Evolutionary conservation across 2,888 invertebrate species (phyloP).

Genomic region (Graphium colonna): DNA sequence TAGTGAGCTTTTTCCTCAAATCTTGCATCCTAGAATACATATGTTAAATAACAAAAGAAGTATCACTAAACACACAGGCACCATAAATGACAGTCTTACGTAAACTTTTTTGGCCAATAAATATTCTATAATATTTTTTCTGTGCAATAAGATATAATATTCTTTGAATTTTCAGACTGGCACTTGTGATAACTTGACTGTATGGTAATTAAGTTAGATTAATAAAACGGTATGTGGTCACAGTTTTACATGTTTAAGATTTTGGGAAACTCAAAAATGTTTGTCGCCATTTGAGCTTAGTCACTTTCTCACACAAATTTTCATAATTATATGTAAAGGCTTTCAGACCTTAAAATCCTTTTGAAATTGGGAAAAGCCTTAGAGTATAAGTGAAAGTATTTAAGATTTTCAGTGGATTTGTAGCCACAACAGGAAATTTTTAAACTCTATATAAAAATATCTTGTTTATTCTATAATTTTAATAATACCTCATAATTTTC

Average conservation of each 20-base stretch:
- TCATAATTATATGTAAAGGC: too few relatives aligned
- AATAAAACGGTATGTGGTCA: neutral
- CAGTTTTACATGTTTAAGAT: conserved; percentile 4
- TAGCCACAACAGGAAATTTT: too few relatives aligned
- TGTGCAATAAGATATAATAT: neutral
- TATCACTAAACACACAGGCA: conserved; percentile 23
- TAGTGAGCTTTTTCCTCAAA: conserved; percentile 55
- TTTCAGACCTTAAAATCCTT: too few relatives aligned
- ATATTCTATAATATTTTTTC: neutral
- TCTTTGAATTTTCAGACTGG: conserved; percentile 13
- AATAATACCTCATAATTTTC: neutral
- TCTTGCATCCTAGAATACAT: conserved; percentile 51
- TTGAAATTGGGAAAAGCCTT: too few relatives aligned
- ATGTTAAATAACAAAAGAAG: conserved; percentile 32
- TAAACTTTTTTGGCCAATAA: neutral
- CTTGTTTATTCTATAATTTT: too few relatives aligned
- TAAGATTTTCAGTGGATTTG: too few relatives aligned
- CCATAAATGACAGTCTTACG: conserved; percentile 25
- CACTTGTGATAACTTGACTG: conserved; percentile 8
- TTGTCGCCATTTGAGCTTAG: too few relatives aligned
- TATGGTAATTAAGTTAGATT: neutral
- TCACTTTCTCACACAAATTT: neutral
- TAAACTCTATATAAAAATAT: too few relatives aligned
- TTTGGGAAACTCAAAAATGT: too few relatives aligned
- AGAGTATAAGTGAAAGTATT: too few relatives aligned